Evolutionary conservation across 1,140 invertebrate species (phyloP).

Genomic region (Calliphora vicina): DNA sequence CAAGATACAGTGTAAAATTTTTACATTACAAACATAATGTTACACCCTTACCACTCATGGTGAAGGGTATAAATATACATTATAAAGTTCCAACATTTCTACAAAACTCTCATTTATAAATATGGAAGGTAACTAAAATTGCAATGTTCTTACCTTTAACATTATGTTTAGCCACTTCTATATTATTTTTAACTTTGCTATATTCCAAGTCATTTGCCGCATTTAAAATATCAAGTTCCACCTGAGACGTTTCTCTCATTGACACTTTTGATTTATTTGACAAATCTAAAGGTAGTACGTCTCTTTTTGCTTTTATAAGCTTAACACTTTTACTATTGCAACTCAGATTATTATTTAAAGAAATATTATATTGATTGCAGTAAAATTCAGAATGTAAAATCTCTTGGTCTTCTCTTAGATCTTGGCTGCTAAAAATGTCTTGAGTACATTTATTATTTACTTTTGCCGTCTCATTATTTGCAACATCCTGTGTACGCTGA

Average conservation of each 20-base stretch:
- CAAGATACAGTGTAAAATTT: no score
- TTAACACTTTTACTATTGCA: not conserved
- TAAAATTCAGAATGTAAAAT: not conserved
- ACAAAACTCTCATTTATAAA: no score
- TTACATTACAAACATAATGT: no score
- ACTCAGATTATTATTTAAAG: not conserved
- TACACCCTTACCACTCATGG: no score
- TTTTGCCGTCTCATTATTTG: not conserved
- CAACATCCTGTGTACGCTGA: not conserved
- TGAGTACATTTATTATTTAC: not conserved
- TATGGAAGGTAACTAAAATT: no score
- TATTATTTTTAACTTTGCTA: no score
- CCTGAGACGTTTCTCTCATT: not conserved
- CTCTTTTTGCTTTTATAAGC: not conserved
- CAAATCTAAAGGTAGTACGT: constrained; percentile 3
- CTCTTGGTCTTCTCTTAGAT: not conserved
- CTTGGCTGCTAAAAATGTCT: not conserved
- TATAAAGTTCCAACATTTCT: no score
- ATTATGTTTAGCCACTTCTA: no score
- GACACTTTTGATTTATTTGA: not conserved
- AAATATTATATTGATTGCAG: not conserved
- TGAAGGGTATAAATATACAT: no score
- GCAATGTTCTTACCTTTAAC: no score
- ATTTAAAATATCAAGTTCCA: no score
- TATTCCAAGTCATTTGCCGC: no score